phyloP scores from a whole-genome alignment of 2,888 invertebrate species.

The Eupeodes luniger region DNA sequence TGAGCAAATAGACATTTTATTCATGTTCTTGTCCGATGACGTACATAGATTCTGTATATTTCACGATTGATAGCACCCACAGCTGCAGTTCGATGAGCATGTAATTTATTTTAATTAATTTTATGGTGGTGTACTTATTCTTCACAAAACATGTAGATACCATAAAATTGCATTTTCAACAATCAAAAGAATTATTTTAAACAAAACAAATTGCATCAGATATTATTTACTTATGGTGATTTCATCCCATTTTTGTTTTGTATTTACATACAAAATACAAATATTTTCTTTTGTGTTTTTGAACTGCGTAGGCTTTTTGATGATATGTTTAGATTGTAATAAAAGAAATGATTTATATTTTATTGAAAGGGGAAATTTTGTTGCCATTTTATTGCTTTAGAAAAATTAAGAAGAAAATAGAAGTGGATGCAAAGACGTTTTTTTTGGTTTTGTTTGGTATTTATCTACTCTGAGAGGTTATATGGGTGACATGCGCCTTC shows the following conservation, averaged over 20 bases:
- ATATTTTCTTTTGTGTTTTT: slow-evolving; percentile 19
- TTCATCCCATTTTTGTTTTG: not conserved
- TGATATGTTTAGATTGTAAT: not conserved
- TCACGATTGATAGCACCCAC: slow-evolving; percentile 3
- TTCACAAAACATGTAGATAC: not conserved
- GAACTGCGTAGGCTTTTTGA: slow-evolving; percentile 17
- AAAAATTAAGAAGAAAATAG: not conserved
- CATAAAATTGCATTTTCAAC: not conserved
- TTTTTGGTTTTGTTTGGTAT: not conserved
- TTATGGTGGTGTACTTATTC: not conserved
- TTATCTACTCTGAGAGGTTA: slow-evolving; percentile 14
- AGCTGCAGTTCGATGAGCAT: slow-evolving; percentile 9
- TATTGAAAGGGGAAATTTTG: not conserved
- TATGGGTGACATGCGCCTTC: slow-evolving; percentile 36
- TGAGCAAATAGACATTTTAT: not conserved
- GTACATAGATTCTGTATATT: not conserved
- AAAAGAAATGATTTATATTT: slow-evolving; percentile 32
- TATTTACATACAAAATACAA: not conserved
- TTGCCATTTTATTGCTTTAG: not conserved
- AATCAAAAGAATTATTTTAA: too few relatives aligned
- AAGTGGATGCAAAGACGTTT: slow-evolving; percentile 6
- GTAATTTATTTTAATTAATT: slow-evolving; percentile 24
- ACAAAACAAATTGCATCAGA: slow-evolving; percentile 42
- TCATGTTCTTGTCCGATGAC: not conserved
- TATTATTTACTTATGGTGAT: slow-evolving; percentile 23